Conservation (phyloP, 2,888 invertebrate genomes). For the Dastarcus helophoroides region DNA sequence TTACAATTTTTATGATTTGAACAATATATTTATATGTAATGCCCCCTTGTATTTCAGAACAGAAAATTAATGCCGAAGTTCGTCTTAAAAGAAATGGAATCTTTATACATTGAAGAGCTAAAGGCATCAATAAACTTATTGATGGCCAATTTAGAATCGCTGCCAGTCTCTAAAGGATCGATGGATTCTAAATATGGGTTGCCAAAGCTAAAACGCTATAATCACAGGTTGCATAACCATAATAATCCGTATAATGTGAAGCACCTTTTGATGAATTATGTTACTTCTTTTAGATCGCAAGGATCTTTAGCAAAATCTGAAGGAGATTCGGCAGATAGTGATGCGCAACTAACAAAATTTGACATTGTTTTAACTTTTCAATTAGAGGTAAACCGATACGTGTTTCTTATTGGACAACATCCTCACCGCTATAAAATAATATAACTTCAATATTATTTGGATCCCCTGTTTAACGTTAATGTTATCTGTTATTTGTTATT, state of each 20-base stretch:
- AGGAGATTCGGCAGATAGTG: slow-evolving; percentile 88
- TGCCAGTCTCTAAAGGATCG: slow-evolving; percentile 96
- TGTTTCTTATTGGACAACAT: slow-evolving; percentile 2
- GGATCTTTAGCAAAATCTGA: slow-evolving; percentile 88
- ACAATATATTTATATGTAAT: too few relatives aligned
- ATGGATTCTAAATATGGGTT: slow-evolving; percentile 96
- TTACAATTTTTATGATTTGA: too few relatives aligned
- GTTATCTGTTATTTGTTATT: too few relatives aligned
- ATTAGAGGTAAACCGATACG: slow-evolving; percentile 61
- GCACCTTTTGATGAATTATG: slow-evolving; percentile 40
- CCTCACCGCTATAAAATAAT: not conserved
- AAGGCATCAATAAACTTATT: slow-evolving; percentile 95
- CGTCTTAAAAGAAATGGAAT: slow-evolving; percentile 99
- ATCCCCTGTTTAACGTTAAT: too few relatives aligned
- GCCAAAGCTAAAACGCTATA: slow-evolving; percentile 95
- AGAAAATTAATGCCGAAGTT: slow-evolving; percentile 98
- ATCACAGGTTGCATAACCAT: slow-evolving; percentile 75
- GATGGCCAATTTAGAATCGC: slow-evolving; percentile 97
- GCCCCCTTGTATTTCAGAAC: slow-evolving; percentile 60
- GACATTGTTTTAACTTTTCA: slow-evolving; percentile 97
- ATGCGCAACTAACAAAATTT: slow-evolving; percentile 92
- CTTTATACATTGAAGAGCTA: slow-evolving; percentile 95
- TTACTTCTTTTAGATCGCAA: slow-evolving; percentile 63
- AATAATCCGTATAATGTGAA: slow-evolving; percentile 40
- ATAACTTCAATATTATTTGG: too few relatives aligned